phyloP scores from a whole-genome alignment of 2,113 vertebrate species.

The Prunella himalayana region DNA sequence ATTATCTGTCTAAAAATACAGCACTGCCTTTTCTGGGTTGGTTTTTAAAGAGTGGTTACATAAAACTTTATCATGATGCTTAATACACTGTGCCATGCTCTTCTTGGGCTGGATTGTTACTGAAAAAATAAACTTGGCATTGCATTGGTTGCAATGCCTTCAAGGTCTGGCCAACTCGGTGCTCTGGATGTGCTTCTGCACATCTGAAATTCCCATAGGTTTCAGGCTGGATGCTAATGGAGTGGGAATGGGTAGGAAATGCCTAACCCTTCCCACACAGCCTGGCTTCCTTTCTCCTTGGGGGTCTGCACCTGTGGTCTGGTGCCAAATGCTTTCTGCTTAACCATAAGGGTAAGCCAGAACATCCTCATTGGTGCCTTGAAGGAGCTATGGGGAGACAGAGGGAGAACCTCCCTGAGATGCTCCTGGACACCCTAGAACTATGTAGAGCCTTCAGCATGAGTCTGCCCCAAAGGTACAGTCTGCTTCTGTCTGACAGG shows the following conservation, averaged over 20 bases:
- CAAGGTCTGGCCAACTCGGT: background rate
- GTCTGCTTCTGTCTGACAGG: background rate
- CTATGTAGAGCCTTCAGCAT: background rate
- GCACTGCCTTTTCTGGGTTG: background rate
- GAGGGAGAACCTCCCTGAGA: background rate
- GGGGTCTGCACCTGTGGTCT: background rate
- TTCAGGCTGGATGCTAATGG: background rate
- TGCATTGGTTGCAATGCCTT: background rate
- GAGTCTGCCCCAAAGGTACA: background rate
- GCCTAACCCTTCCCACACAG: background rate
- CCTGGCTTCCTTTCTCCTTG: background rate
- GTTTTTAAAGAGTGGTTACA: background rate
- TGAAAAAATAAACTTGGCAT: background rate
- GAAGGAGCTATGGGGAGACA: background rate
- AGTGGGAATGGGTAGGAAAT: background rate
- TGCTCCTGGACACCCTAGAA: background rate
- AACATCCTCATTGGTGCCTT: background rate
- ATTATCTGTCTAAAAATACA: constrained; percentile 18
- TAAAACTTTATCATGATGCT: background rate
- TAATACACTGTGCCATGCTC: background rate
- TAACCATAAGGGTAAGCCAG: background rate
- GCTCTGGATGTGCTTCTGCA: background rate
- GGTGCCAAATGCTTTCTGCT: background rate
- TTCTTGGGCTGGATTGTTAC: background rate
- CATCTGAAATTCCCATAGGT: background rate